Evolutionary conservation across 2,113 vertebrate genomes (phyloP).

Genomic region (Tenrec ecaudatus): DNA sequence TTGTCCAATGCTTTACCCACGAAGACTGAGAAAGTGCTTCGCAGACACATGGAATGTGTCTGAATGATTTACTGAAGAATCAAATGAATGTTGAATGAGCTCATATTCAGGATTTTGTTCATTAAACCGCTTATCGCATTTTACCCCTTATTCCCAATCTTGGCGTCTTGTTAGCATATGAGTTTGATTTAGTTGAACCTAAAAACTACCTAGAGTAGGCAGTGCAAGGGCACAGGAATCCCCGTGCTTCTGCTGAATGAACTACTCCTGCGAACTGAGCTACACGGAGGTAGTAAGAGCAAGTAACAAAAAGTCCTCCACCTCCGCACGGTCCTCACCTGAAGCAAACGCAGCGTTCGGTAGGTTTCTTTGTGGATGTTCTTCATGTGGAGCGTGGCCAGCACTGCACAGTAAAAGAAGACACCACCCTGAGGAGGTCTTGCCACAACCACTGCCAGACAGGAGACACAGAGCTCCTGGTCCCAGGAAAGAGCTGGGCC

Average conservation of each 20-base stretch:
- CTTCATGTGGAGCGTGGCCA: conserved; percentile 66
- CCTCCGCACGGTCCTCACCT: conserved; percentile 49
- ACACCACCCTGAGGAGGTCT: background rate
- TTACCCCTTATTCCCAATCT: conserved; percentile 84
- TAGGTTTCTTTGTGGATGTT: conserved; percentile 49
- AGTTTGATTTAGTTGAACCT: background rate
- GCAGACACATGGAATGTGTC: background rate
- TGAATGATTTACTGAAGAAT: background rate
- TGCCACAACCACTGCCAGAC: background rate
- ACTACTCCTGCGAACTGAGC: background rate
- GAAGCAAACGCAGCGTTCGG: background rate
- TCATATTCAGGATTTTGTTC: background rate
- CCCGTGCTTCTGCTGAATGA: background rate
- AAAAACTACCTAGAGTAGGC: background rate
- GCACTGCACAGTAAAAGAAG: conserved; percentile 22
- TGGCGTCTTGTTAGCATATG: background rate
- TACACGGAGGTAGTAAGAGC: background rate
- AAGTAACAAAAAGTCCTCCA: background rate
- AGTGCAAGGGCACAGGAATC: background rate
- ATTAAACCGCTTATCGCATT: conserved; percentile 44
- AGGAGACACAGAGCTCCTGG: background rate
- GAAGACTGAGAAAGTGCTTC: background rate
- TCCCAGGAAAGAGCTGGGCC: background rate
- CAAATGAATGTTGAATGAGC: background rate
- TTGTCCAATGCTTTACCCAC: background rate